Evolutionary conservation across 2,888 invertebrate genomes (phyloP), one percentile per base, ranked within the genome.

Genomic region (Idaea straminata): DNA sequence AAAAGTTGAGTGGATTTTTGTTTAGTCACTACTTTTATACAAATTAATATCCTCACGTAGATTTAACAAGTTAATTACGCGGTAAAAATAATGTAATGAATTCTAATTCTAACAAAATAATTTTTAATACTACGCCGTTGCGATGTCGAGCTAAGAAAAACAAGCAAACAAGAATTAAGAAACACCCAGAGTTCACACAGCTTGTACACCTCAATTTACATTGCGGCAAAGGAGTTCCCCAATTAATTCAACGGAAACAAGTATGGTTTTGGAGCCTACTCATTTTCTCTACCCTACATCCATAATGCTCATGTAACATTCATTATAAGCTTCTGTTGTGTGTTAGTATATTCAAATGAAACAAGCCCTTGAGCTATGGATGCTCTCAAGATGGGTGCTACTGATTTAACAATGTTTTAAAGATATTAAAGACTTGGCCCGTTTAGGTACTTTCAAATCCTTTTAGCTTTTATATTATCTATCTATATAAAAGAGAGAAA

Each of bases 281-380:
- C 79, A 78, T 81, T 80, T 81, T 72, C 74, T 72, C 77, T 72
- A 74, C 76, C 77, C 77, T 71, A 78, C 79, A 79, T 78, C 74
- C 78, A 77, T 83, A 82, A 83, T 79, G 76, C 83, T 84, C 82
- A 82, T 82, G 81, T 83, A 77, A 83, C 83, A 83, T 84, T 84
- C 78, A 83, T 83, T 79, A 79, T 79, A 82, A 78, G 78, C 78
- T 69, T 70, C 69, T 75, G 72, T 72, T 77, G 73, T 70, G 74
- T 74, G 72, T 73, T 72, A 74, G 74, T 77, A 75, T 72, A 77
- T 81, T 79, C 74, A 76, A 77, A 79, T 81, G 81, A 75, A 71
- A 76, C 71, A 47, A 71, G 66, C 70, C 67, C 71, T 73, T 76
- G 69, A 72, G 67, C 71, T 66, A 71, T 72, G 72, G 71, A 71